A percentile compares a stretch with the other conserved stretches of the same genome.
Evolutionary conservation across 2,113 vertebrate genomes (phyloP).

Genomic region (Anoura caudifer): DNA sequence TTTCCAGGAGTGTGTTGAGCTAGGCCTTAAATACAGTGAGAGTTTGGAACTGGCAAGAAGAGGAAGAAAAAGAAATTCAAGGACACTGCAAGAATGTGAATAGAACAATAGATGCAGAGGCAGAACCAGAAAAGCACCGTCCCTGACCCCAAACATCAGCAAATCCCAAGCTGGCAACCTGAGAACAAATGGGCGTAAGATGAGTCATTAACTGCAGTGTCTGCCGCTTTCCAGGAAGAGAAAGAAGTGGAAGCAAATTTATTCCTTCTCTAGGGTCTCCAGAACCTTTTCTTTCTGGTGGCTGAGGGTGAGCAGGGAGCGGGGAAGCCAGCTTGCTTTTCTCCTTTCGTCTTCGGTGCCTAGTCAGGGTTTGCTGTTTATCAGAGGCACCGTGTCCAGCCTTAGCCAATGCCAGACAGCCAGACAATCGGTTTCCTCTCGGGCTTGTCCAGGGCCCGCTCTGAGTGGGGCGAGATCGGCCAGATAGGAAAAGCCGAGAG

Average conservation of each 20-base stretch:
- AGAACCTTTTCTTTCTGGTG: background rate
- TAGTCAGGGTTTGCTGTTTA: background rate
- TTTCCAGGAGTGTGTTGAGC: background rate
- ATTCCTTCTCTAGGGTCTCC: background rate
- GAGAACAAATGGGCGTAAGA: background rate
- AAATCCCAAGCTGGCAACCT: background rate
- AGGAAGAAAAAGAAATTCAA: background rate
- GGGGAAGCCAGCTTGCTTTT: no score
- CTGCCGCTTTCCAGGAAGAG: background rate
- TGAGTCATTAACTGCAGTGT: background rate
- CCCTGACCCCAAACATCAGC: background rate
- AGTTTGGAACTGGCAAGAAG: background rate
- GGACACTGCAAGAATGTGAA: background rate
- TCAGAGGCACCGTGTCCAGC: background rate
- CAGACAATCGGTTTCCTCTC: background rate
- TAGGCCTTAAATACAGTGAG: background rate
- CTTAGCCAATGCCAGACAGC: constrained; percentile 4
- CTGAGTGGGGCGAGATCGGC: background rate
- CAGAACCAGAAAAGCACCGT: background rate
- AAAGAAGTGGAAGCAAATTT: background rate
- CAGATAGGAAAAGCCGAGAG: background rate
- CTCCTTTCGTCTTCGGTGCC: background rate
- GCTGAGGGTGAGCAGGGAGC: no score
- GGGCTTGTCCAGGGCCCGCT: background rate
- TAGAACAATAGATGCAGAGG: background rate